Base-by-base conservation (phyloP, 2,888 invertebrate species). In the Caenorhabditis panamensis region DNA sequence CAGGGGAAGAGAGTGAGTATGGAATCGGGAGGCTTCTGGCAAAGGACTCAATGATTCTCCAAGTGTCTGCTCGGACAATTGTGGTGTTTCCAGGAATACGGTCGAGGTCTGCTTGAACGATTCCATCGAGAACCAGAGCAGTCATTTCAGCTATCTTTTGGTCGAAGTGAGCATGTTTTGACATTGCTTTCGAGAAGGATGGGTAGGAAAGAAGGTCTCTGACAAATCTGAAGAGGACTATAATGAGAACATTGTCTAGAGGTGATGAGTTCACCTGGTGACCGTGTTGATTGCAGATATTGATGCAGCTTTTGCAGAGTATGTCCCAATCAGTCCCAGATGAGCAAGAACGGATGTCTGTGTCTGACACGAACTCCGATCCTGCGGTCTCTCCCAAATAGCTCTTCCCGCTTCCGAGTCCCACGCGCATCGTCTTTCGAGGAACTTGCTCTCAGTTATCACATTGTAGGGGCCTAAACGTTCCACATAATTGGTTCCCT, bases 131-230 rank as follows among this genome's bases (percentile, higher is more conserved):
- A 1, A 90, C 87, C 18, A 87, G 83, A 1, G 84, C 86, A 9
- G 87, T 83, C 79, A 89, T 87, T 68, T 90, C 89, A 16, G 90
- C 90, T 26, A 90, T 89, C 63, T 88, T 90, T 61, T 87, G 86
- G 72, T 90, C 90, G 56, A 90, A 90, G 63, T 89, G 87, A 8
- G 88, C 88, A 20, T 76, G 66, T 49, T 71, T 79, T 0, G 80
- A 72, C 20, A 78, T 63, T 26, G 86, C 82, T 9, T 71, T 72
- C 6, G 87, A 75, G 81, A 90, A 90, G 0, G 90, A 84, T 18
- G 90, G 90, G 24, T 88, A 88, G 22, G 71, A 73, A 11, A 90
- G 82, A 2, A 90, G 83, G 1, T 88, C 84, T 26, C 83, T 72
- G 11, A 90, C 67, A 58, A 89, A 90, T 54, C 87, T 77, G 63